Base-by-base conservation (phyloP, 1,140 invertebrate genomes). In the Leguminivora glycinivorella region DNA sequence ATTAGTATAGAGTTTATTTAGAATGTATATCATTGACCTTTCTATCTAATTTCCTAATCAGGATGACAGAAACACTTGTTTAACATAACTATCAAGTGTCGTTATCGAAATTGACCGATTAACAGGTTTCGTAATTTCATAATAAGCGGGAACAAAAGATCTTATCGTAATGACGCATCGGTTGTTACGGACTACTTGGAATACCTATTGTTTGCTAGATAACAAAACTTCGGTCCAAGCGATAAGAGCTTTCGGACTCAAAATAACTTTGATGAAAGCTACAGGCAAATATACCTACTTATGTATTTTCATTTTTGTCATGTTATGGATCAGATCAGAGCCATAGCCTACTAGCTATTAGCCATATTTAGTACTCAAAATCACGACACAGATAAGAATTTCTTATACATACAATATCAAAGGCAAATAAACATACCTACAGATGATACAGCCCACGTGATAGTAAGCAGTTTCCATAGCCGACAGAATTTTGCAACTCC, bases 131-230 rank as follows among this genome's bases (percentile, higher is more conserved):
- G 47, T 52, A 52, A 52, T 52, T 52, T 52, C 47, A 52, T 52
- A 52, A 52, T 52, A 52, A 52, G 7, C 40, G 14, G n/a, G 47
- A 22, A 52, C 47, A 52, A 52, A 52, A 52, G 47, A 52, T 52
- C 47, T 52, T 52, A 52, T 52, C 47, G 47, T 52, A 52, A 52
- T 52, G 47, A 52, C 47, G 47, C 47, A 52, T 52, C 47, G 47
- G 2, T 17, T 52, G 19, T 52, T 52, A 52, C 19, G 47, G 19
- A 52, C 47, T 22, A 52, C 47, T 52, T 22, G 47, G 47, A 52
- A 52, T 52, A 52, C 47, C 47, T 52, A 52, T 52, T 52, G 47
- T 52, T 52, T 52, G 9, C 47, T 52, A 52, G 47, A 52, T 52
- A 52, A 52, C 43, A 4, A 19, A 52, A 0, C 47, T 52, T 22